Evolutionary conservation across 2,797 vertebrate species (phyloP).

Genomic region (Furcifer pardalis): DNA sequence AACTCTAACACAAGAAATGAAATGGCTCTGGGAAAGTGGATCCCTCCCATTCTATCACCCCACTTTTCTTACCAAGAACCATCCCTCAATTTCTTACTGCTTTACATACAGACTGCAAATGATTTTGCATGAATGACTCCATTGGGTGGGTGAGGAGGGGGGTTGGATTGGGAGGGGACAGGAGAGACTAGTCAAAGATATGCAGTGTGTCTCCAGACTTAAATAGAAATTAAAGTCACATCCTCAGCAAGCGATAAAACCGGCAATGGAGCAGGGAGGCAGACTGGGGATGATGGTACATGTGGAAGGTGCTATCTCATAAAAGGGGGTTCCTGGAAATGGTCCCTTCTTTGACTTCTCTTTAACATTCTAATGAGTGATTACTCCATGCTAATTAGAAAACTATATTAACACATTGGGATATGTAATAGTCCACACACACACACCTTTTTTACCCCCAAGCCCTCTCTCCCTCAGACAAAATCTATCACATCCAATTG

Average conservation of each 20-base stretch:
- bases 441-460: too few relatives aligned
- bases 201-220: neutral
- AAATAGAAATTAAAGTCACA: conserved; percentile 7
- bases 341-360: neutral
- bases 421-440: neutral
- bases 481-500: neutral
- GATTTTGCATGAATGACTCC: conserved; percentile 15
- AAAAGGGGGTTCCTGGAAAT: neutral
- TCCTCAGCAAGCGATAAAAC: conserved; percentile 9
- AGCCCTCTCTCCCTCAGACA: neutral
- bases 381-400: neutral
- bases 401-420: neutral
- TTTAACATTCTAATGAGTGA: too few relatives aligned
- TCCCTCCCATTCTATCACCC: neutral
- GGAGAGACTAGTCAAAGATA: neutral
- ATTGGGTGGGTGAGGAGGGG: neutral
- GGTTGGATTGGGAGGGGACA: neutral
- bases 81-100: neutral
- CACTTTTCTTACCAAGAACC: neutral
- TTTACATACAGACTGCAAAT: neutral
- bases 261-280: neutral
- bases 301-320: neutral
- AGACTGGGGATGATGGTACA: neutral
- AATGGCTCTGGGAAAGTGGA: neutral
- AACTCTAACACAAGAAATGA: neutral